A percentile compares a stretch with the other conserved stretches of the same genome.
phyloP scores from a whole-genome alignment of 2,888 invertebrate genomes.

The Hydropsyche betteni region DNA sequence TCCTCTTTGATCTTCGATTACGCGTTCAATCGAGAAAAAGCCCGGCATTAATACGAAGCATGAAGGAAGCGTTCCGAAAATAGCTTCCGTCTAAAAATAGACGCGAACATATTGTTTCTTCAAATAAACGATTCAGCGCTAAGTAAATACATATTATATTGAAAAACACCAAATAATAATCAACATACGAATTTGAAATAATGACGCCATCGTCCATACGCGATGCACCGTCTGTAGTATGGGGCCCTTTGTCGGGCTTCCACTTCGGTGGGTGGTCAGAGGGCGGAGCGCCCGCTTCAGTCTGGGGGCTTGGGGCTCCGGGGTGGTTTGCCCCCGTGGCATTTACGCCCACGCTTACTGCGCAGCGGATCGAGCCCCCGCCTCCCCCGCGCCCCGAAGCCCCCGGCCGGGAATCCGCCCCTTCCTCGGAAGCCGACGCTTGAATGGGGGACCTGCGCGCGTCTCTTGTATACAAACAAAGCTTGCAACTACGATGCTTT shows the following conservation, averaged over 20 bases:
- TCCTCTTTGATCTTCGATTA: too few species aligned
- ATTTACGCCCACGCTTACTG: conserved; percentile 50
- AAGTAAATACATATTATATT: too few species aligned
- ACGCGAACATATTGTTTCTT: background rate
- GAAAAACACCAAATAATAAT: too few species aligned
- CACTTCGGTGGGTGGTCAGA: background rate
- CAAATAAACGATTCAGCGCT: too few species aligned
- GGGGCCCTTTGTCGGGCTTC: conserved; percentile 14
- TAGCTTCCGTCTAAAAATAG: background rate
- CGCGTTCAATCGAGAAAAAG: too few species aligned
- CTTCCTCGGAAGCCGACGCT: background rate
- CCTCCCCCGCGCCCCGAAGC: background rate
- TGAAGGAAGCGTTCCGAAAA: background rate
- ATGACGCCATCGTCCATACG: background rate
- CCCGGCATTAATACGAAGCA: background rate
- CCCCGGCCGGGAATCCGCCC: background rate
- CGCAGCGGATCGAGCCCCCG: conserved; percentile 37
- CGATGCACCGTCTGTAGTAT: too few species aligned
- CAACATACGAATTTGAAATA: background rate
- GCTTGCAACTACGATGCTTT: background rate
- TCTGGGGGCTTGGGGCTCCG: conserved; percentile 1
- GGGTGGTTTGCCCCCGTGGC: conserved; percentile 43
- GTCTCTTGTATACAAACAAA: conserved; percentile 32
- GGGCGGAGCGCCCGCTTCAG: background rate
- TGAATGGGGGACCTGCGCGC: conserved; percentile 33